Evolutionary conservation across 2,888 invertebrate species (phyloP).

Genomic region (Crematogaster levior): DNA sequence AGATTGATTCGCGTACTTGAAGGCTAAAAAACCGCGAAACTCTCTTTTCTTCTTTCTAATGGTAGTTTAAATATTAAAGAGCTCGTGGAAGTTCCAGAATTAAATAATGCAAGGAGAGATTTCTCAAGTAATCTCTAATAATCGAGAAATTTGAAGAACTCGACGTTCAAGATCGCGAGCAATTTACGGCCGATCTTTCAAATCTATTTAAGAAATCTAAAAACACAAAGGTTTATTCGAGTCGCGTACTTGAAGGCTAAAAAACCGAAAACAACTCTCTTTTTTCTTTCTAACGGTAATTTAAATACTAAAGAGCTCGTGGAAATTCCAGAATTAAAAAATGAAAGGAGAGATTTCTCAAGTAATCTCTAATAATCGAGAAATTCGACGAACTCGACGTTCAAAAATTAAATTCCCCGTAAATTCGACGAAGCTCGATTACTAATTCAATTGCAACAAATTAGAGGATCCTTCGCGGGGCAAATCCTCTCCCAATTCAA

Average conservation of each 20-base stretch:
- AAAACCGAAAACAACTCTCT: background rate
- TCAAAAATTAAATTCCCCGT: background rate
- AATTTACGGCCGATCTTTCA: no score
- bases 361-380: background rate
- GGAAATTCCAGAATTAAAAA: background rate
- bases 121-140: background rate
- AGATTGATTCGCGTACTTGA: background rate
- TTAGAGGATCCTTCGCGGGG: slow-evolving; percentile 12
- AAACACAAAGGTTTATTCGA: no score
- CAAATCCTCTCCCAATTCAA: background rate
- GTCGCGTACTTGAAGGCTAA: background rate
- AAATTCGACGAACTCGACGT: background rate
- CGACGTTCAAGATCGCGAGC: no score
- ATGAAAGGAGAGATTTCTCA: background rate
- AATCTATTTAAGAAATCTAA: no score
- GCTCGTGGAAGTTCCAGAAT: background rate
- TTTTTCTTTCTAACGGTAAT: background rate
- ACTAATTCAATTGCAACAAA: background rate
- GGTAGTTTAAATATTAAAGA: background rate
- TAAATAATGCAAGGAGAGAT: background rate
- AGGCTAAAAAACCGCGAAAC: background rate
- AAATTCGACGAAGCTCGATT: background rate
- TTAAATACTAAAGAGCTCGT: background rate
- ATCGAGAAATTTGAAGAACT: background rate
- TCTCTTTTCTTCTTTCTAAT: background rate